These are phyloP conservation scores for Cacoxenus indagator DNA, from an alignment of 2,888 invertebrate genomes.

Conservation along the genomic window DNA sequence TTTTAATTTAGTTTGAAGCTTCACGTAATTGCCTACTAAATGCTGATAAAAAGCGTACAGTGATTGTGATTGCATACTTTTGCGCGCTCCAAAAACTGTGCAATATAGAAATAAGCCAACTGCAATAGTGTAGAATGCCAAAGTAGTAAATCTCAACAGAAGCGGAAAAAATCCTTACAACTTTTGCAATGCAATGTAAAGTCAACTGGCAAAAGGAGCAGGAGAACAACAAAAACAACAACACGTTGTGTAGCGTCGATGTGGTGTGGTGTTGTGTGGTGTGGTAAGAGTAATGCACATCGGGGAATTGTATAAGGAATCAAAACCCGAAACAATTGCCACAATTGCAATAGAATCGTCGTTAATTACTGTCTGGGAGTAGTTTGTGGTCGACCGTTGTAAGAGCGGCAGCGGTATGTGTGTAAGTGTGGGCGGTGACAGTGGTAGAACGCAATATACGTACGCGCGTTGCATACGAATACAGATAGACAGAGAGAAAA, in stretches of 20 bases:
- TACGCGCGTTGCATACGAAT: neutral
- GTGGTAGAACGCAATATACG: neutral
- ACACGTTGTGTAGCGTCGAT: neutral
- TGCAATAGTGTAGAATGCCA: neutral
- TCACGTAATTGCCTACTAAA: too few species aligned
- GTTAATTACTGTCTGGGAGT: conserved; percentile 66
- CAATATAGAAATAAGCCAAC: neutral
- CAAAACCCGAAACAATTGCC: conserved; percentile 68
- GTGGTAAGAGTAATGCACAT: neutral
- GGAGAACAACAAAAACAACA: neutral
- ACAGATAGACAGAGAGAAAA: neutral
- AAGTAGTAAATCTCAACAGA: neutral
- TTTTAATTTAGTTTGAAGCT: too few species aligned
- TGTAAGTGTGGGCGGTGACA: neutral
- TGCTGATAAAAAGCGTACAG: too few species aligned
- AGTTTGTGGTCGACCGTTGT: conserved; percentile 39
- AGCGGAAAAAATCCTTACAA: neutral
- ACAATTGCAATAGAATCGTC: conserved; percentile 69
- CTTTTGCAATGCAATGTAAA: neutral
- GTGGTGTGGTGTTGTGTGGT: neutral
- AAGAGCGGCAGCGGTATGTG: conserved; percentile 33
- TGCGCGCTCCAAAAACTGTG: neutral
- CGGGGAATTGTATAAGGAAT: conserved; percentile 42
- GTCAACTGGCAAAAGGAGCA: neutral
- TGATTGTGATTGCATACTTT: neutral